Evolutionary conservation across 2,888 invertebrate species (phyloP).

Genomic region (Drosophila peninsularis): DNA sequence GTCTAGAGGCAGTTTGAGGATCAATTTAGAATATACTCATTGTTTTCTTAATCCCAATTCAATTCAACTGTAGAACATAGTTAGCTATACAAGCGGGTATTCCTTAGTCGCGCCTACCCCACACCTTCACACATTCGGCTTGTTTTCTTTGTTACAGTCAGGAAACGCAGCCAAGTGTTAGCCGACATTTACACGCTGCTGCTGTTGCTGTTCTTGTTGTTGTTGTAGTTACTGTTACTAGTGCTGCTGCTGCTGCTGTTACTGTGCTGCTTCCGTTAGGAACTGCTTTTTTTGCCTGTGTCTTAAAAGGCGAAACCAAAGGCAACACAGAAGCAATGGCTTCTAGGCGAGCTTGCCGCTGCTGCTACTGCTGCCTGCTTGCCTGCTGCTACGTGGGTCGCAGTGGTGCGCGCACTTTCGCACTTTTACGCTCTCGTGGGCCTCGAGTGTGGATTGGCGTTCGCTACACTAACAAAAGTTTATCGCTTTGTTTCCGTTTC

Average conservation of each 20-base stretch:
- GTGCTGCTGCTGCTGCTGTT: constrained; percentile 21
- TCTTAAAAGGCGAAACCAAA: constrained; percentile 30
- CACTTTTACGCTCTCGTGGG: constrained; percentile 73
- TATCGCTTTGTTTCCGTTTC: constrained; percentile 80
- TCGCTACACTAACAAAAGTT: constrained; percentile 72
- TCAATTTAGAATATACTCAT: too few species aligned
- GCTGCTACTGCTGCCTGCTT: constrained; percentile 7
- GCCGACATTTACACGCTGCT: constrained; percentile 75
- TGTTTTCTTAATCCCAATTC: background rate
- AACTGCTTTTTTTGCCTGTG: constrained; percentile 35
- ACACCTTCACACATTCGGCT: background rate
- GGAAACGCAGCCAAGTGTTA: constrained; percentile 75
- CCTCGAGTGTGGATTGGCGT: constrained; percentile 63
- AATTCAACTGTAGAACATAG: background rate
- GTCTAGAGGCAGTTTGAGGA: too few species aligned
- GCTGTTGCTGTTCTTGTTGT: constrained; percentile 19
- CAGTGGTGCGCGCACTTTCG: constrained; percentile 61
- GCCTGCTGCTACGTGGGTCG: constrained; percentile 18
- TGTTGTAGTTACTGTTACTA: constrained; percentile 6
- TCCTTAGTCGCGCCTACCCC: background rate
- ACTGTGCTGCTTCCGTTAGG: constrained; percentile 48
- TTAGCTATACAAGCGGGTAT: background rate
- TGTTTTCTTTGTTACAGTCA: constrained; percentile 32
- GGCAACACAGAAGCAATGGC: constrained; percentile 30
- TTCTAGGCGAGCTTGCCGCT: constrained; percentile 18